A percentile compares a stretch with the other conserved stretches of the same genome.
These are phyloP conservation scores for Drosophila dives DNA, from an alignment of 2,888 invertebrate genomes.

Conservation along the genomic window DNA sequence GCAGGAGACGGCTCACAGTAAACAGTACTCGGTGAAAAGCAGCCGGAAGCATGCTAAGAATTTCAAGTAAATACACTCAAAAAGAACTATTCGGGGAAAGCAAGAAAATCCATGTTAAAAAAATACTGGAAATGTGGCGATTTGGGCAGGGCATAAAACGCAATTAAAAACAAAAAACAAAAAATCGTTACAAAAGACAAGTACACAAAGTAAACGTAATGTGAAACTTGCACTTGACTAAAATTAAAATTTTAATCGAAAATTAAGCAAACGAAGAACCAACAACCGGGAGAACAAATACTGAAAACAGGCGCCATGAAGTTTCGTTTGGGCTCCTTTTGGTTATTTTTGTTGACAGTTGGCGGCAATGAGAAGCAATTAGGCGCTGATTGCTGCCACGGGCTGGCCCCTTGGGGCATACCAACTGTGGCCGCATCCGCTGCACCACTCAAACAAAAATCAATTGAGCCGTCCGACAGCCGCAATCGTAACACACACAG, in stretches of 20 bases:
- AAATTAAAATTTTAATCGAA: conserved; percentile 50
- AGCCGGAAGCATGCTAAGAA: conserved; percentile 48
- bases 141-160: conserved; percentile 39
- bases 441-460: conserved; percentile 48
- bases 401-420: conserved; percentile 51
- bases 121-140: conserved; percentile 55
- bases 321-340: conserved; percentile 77
- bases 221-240: conserved; percentile 44
- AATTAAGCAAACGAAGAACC: conserved; percentile 14
- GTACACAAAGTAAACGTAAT: conserved; percentile 47
- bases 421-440: conserved; percentile 44
- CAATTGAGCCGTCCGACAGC: conserved; percentile 30
- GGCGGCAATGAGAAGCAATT: conserved; percentile 76
- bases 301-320: conserved; percentile 67
- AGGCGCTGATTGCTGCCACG: conserved; percentile 62
- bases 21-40: conserved; percentile 21
- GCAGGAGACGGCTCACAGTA: conserved; percentile 19
- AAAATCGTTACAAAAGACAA: conserved; percentile 32
- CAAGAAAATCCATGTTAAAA: conserved; percentile 41
- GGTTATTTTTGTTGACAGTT: conserved; percentile 82
- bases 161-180: conserved; percentile 54
- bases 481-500: conserved; percentile 23
- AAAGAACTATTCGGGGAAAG: conserved; percentile 42
- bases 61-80: conserved; percentile 56
- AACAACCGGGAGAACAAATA: neutral